Evolutionary conservation across 2,888 invertebrate species (phyloP), one percentile per base, ranked within the genome.

Genomic region (Nemurella pictetii): DNA sequence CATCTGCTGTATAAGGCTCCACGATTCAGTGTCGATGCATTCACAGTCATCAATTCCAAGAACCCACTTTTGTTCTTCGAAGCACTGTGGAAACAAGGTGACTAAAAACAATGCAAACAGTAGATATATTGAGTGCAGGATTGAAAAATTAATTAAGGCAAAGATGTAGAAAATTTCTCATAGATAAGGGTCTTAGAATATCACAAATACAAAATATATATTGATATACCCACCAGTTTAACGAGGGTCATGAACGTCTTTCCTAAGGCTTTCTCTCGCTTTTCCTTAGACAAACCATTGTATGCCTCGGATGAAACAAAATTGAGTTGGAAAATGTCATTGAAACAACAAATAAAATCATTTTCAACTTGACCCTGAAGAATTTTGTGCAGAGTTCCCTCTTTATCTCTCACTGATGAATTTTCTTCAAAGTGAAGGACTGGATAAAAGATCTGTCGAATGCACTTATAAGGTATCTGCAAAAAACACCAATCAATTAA

Each of bases 11-110:
- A 90, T 80, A 84, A 89, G 89, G n/a, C 88, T 87, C 90, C 90
- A 90, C 0, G 90, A 90, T 7, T 87, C 87, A 0, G 85, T 86
- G 87, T 90, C 90, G 86, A 90, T 88, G 85, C 91, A 90, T 86
- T 94, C 93, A 0, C 92, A 92, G 87, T 94, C 93, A 86, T 94
- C 93, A 1, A 95, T 90, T 0, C 92, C 91, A 55, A 94, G 88
- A 5, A 93, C 87, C 89, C 90, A 91, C 0, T 91, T 83, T 83
- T 89, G 83, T 0, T 86, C 55, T 12, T 12, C 84, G 84, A 90
- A 90, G n/a, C 83, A 77, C 83, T 85, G 83, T 0, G 0, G 9
- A 36, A 75, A 15, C 55, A 55, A 55, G 20, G 55, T 55, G 9
- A 55, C 28, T 28, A 32, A 32, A 32, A 32, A 5, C 9, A 32